phyloP scores from a whole-genome alignment of 2,797 vertebrate species.

The Lithobates sylvaticus region DNA sequence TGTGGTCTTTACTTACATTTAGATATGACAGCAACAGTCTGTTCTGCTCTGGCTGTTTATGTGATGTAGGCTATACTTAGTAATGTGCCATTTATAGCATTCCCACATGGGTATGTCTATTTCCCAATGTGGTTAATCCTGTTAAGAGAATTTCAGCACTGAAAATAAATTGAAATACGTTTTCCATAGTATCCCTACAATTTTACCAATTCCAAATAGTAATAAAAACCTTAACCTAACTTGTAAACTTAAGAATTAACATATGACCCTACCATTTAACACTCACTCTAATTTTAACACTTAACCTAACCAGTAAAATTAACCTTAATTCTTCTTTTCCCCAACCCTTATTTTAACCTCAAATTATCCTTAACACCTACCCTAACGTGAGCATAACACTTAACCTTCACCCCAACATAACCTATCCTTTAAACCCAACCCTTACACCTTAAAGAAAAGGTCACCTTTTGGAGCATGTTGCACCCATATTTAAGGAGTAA shows the following conservation, averaged over 20 bases:
- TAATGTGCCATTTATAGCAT: background rate
- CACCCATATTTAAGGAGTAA: no score
- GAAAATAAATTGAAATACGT: background rate
- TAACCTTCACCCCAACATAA: no score
- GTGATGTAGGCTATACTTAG: background rate
- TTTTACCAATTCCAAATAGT: background rate
- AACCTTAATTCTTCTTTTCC: no score
- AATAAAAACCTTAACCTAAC: background rate
- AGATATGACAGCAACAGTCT: background rate
- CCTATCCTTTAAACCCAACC: no score
- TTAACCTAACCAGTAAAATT: background rate
- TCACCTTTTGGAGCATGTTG: no score
- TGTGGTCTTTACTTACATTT: background rate
- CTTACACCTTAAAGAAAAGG: no score
- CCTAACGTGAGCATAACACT: no score
- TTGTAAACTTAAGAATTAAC: no score
- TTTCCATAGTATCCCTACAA: no score
- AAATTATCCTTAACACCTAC: no score
- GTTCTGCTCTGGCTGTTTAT: background rate
- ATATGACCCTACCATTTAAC: no score
- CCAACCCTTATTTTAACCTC: no score
- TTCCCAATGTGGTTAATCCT: background rate
- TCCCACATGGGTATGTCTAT: background rate
- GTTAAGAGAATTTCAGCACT: background rate
- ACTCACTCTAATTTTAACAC: background rate